phyloP scores from a whole-genome alignment of 2,113 vertebrate species.

The Phoenicopterus ruber region DNA sequence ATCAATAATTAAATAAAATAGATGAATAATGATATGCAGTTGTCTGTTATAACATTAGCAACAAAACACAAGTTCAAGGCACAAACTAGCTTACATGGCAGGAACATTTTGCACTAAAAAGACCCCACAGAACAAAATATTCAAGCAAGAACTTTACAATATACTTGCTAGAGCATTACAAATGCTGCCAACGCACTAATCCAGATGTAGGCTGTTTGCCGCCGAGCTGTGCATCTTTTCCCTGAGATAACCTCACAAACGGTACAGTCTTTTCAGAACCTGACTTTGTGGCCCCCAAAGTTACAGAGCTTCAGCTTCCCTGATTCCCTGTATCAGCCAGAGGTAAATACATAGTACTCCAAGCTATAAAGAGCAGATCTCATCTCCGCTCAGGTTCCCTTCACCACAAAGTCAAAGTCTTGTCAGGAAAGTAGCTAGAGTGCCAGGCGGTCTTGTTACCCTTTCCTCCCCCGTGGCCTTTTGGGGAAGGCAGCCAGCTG shows the following conservation, averaged over 20 bases:
- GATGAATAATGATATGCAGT: constrained; percentile 12
- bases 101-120: background rate
- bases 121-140: background rate
- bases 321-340: background rate
- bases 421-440: background rate
- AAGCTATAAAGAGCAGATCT: background rate
- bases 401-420: background rate
- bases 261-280: background rate
- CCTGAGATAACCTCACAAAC: background rate
- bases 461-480: fast-evolving
- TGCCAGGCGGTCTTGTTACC: background rate
- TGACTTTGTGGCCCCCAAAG: background rate
- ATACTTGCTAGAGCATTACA: background rate
- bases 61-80: background rate
- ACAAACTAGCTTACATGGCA: background rate
- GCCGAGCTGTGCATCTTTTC: background rate
- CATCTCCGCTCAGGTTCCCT: background rate
- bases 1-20: constrained; percentile 64
- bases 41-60: background rate
- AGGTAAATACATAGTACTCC: background rate
- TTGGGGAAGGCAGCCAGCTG: background rate
- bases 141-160: background rate
- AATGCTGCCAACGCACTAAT: background rate
- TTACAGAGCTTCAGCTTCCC: background rate
- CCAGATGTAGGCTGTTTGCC: background rate